phyloP scores from a whole-genome alignment of 2,113 vertebrate genomes.

The Madoqua kirkii region DNA sequence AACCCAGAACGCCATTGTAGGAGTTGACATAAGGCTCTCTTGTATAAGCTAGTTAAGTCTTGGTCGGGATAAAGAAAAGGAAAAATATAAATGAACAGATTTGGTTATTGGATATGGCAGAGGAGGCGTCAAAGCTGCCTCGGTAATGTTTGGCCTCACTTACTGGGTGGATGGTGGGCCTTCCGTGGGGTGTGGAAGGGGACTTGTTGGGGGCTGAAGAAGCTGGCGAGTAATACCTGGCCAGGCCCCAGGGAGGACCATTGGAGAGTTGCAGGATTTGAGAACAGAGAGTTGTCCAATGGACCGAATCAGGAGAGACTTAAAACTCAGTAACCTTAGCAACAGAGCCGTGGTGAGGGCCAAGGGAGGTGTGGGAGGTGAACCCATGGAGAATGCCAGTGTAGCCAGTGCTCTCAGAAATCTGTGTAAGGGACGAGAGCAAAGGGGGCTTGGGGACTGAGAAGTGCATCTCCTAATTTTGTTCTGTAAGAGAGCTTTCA shows the following conservation, averaged over 20 bases:
- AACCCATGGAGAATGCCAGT: not conserved
- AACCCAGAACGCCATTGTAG: not conserved
- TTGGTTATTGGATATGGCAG: no score
- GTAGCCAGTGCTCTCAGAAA: not conserved
- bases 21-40: rapidly evolving
- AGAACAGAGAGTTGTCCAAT: not conserved
- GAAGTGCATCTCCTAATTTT: not conserved
- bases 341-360: rapidly evolving
- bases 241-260: not conserved
- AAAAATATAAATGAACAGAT: not conserved
- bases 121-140: not conserved
- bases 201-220: not conserved
- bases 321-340: no score
- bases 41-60: not conserved
- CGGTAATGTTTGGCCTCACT: no score
- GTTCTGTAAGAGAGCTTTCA: not conserved
- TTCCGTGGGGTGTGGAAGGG: not conserved
- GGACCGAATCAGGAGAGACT: not conserved
- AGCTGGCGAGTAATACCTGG: not conserved
- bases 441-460: not conserved
- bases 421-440: not conserved
- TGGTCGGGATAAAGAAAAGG: not conserved
- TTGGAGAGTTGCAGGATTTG: not conserved
- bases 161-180: not conserved
- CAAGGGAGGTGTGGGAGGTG: not conserved